These are phyloP conservation scores for Limnephilus lunatus DNA, from an alignment of 2,888 invertebrate genomes.

Conservation along the genomic window DNA sequence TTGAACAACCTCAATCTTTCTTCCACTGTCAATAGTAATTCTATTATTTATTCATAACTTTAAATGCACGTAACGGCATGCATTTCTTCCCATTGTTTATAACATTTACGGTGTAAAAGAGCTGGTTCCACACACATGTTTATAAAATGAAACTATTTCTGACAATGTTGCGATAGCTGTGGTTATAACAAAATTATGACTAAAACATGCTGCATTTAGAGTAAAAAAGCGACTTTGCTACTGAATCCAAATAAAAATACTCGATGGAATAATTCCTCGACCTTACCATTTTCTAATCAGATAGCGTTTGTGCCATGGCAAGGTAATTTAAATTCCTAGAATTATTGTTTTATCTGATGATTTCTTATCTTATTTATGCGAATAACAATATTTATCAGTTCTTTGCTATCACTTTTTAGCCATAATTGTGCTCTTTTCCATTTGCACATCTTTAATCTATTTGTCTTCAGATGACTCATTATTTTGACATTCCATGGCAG, in stretches of 20 bases:
- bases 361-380: background rate
- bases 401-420: background rate
- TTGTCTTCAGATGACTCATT: background rate
- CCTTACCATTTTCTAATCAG: background rate
- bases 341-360: background rate
- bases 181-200: background rate
- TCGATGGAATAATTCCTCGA: background rate
- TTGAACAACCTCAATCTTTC: background rate
- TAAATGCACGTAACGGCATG: background rate
- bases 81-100: background rate
- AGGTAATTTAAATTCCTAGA: background rate
- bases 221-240: background rate
- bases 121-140: background rate
- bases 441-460: background rate
- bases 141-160: background rate
- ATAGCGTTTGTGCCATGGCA: background rate
- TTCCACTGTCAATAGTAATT: background rate
- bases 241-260: background rate
- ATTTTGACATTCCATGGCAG: background rate
- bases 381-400: background rate
- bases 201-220: background rate
- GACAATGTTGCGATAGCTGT: background rate
- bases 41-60: background rate
- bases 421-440: background rate
- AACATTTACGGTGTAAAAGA: background rate